Conservation (phyloP, 2,888 invertebrate species). For the Biston betularia region DNA sequence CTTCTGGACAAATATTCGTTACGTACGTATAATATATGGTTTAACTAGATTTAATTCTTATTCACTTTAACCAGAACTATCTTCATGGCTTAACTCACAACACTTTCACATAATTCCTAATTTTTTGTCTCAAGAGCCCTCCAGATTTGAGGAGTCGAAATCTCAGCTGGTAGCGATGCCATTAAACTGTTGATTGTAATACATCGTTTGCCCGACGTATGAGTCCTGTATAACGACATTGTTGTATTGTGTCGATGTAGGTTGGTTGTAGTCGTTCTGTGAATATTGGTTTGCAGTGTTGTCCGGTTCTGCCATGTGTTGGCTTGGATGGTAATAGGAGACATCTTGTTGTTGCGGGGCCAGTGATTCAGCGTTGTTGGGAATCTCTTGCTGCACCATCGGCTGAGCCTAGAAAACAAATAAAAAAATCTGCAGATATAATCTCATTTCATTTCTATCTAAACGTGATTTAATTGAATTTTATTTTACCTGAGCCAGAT, state of each 20-base stretch:
- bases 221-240: constrained; percentile 40
- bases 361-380: constrained; percentile 52
- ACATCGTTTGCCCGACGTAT: constrained; percentile 52
- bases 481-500: constrained; percentile 85
- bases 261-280: constrained; percentile 30
- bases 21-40: background rate
- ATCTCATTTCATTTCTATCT: background rate
- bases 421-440: background rate
- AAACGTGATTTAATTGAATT: background rate
- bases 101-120: constrained; percentile 3
- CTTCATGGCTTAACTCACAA: background rate
- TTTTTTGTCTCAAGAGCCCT: constrained; percentile 30
- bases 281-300: constrained; percentile 19
- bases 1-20: constrained; percentile 10
- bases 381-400: constrained; percentile 50
- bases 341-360: constrained; percentile 48
- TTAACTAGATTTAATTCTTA: background rate
- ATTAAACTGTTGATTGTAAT: constrained; percentile 63
- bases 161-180: constrained; percentile 70
- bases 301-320: constrained; percentile 34
- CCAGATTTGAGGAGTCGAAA: constrained; percentile 38
- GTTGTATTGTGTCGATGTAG: constrained; percentile 47
- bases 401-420: constrained; percentile 40
- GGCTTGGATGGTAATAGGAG: constrained; percentile 65
- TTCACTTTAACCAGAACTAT: background rate